Base-by-base conservation (phyloP, 1,140 invertebrate species). In the Proctacanthus coquilletti region DNA sequence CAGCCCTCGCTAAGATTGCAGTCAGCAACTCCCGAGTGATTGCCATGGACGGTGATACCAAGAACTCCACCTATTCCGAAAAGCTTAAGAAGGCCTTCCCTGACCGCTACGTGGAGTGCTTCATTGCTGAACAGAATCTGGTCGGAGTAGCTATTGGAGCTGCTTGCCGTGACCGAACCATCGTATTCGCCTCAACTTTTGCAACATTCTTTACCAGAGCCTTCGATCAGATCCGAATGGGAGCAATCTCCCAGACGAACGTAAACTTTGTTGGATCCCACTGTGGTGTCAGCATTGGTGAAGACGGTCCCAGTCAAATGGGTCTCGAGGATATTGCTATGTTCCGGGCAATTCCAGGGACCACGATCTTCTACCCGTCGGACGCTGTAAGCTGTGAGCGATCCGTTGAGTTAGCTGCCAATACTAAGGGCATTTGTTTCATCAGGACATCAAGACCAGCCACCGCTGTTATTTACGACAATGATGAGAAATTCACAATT, bases 281-380 rank as follows among this genome's bases (percentile, higher is more conserved):
- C 65, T 91, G 84, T 61, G 95, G 95, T 38, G 78, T 97, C 18
- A 94, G 88, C 47, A 87, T 87, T 55, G 89, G 91, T 34, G 92
- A 96, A 63, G 94, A 98, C 68, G 95, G 95, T 4, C 94, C 95
- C n/a, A 94, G 87, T 34, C 95, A 99, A 68, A 99, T 99, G 96
- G 96, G 87, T 30, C 66, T 99, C 1, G 96, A 99, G 67, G 96
- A 99, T 63, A 63, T 99, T 25, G 86, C 91, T 1, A 75, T 98
- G 72, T 99, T 99, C 74, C 73, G 95, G 36, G 60, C 80, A 9
- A 77, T 99, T 45, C 92, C 94, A 23, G 80, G 81, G 30, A 75
- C 81, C 40, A 96, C 92, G 3, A 80, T 98, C 0, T 97, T 98
- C 65, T 99, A 99, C 60, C 96, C 96, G 11, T 75, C 75, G 42